Percentiles rank a stretch among this genome's conserved stretches.
These are phyloP conservation scores for Alethe castanea DNA, from an alignment of 2,113 vertebrate genomes.

Conservation along the genomic window DNA sequence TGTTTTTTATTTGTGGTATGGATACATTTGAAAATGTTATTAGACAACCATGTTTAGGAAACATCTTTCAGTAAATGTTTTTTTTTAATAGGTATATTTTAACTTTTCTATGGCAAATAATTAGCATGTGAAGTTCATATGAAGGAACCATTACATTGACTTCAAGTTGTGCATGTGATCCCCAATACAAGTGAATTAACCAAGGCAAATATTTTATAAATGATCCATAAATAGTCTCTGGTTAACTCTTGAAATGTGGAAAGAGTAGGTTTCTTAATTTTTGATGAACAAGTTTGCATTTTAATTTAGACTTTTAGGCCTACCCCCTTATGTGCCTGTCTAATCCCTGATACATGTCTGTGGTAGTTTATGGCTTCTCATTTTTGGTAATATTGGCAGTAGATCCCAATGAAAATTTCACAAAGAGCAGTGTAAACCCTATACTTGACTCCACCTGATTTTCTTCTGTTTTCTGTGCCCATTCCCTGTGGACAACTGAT, in stretches of 20 bases:
- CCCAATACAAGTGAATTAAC: background rate
- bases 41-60: background rate
- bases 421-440: background rate
- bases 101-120: background rate
- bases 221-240: background rate
- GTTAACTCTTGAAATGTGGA: background rate
- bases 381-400: background rate
- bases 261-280: background rate
- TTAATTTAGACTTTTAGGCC: background rate
- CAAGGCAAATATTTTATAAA: background rate
- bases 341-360: background rate
- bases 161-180: background rate
- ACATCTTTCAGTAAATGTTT: background rate
- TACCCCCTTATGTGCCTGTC: background rate
- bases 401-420: background rate
- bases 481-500: background rate
- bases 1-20: background rate
- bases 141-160: background rate
- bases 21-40: background rate
- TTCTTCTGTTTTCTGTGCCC: background rate
- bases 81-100: background rate
- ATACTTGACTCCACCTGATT: background rate
- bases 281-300: background rate
- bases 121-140: background rate
- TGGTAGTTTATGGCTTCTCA: background rate